Evolutionary conservation across 2,797 vertebrate genomes (phyloP), one percentile per base, ranked within the genome.

Genomic region (Lepus townsendii): DNA sequence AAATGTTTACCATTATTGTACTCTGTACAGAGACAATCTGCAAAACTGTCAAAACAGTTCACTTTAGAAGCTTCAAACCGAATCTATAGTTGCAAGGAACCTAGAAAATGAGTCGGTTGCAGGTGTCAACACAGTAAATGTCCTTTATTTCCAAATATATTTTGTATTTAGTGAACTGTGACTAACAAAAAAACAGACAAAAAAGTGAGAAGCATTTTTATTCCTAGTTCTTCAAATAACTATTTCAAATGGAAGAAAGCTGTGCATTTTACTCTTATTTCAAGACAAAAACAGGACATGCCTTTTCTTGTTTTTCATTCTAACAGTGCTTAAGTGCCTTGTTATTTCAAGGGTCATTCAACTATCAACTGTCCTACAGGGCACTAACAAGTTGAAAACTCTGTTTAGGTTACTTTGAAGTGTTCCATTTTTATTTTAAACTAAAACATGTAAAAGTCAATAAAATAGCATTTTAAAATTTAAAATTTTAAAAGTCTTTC

Each of bases 211-310:
- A 5, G 13, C 4, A 54, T 68, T 91, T 93, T 86, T 73, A 82
- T 79, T 91, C 24, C 50, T 71, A 82, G 17, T 83, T 93, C 71
- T 85, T 96, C 57, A 80, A 87, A 38, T 79, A 89, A 93, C 3
- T 11, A 52, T 30, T 82, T 26, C 30, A 88, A 89, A 47, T 77
- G 6, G 0, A 35, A 38, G 24, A 89, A 85, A 92, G 69, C 16
- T 76, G 30, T 16, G 38, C 5, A 71, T 52, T 75, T 95, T 60
- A 77, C 35, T 68, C 47, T 42, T 60, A 2, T 19, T 93, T 84
- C 11, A 69, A 95, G 16, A 19, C 11, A 93, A 80, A 83, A 26
- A 54, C 4, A 57, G 8, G 4, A 75, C 7, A 32, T 75, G 0
- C 2, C 27, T 17, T 93, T 84, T 50, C 16, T 2, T 63, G 1